phyloP scores from a whole-genome alignment of 2,888 invertebrate genomes.

The Drosophila vallismaia region DNA sequence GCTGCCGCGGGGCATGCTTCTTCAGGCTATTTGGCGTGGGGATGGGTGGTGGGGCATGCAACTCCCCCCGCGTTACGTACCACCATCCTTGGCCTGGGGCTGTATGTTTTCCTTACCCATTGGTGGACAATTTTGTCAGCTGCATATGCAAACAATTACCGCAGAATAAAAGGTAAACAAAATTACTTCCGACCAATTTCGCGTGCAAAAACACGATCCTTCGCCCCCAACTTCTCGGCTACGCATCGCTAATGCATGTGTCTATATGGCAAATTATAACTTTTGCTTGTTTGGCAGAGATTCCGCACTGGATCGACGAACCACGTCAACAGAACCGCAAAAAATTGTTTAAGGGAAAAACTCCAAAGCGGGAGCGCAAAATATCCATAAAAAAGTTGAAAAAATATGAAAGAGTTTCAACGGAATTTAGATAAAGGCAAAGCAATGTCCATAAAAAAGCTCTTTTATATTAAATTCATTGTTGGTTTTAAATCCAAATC shows the following conservation, averaged over 20 bases:
- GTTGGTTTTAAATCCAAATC: neutral
- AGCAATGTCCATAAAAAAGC: neutral
- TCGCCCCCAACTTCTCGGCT: neutral
- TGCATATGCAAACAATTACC: conserved; percentile 77
- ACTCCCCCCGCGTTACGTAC: neutral
- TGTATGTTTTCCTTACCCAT: conserved; percentile 58
- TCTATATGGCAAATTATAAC: conserved; percentile 53
- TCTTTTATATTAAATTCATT: neutral
- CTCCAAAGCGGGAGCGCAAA: neutral
- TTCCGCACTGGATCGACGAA: neutral
- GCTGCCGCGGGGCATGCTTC: conserved; percentile 3
- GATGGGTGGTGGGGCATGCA: conserved; percentile 20
- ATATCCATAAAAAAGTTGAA: neutral
- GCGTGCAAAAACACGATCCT: conserved; percentile 57
- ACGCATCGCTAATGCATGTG: conserved; percentile 46
- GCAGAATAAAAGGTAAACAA: conserved; percentile 78
- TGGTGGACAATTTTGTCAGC: conserved; percentile 67
- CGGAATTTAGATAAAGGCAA: too few species aligned
- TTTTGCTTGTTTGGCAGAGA: conserved; percentile 30
- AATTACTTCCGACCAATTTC: conserved; percentile 76
- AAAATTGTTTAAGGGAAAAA: neutral
- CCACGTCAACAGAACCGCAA: neutral
- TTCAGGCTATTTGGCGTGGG: conserved; percentile 55
- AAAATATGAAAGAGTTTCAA: neutral
- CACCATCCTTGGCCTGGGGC: conserved; percentile 1